Evolutionary conservation across 2,888 invertebrate species (phyloP).

Genomic region (Podotricha telesiphe): DNA sequence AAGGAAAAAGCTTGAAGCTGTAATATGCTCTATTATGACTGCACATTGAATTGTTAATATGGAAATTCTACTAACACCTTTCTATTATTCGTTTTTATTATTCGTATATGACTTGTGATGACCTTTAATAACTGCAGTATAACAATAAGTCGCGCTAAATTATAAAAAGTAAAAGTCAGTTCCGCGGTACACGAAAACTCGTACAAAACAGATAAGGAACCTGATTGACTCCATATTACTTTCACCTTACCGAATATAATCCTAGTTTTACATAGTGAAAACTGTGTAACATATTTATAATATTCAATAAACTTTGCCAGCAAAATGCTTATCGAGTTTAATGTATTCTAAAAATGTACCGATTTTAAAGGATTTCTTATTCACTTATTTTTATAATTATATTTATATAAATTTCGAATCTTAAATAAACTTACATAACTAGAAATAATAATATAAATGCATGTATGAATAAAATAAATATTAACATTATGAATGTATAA

Average conservation of each 20-base stretch:
- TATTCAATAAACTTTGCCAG: too few species aligned
- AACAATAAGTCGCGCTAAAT: constrained; percentile 15
- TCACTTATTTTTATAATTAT: too few species aligned
- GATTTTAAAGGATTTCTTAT: too few species aligned
- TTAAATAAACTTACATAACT: too few species aligned
- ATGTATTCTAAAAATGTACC: too few species aligned
- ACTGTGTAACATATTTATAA: too few species aligned
- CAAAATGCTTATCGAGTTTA: too few species aligned
- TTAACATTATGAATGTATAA: neutral
- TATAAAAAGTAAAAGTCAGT: constrained; percentile 33
- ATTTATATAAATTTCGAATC: too few species aligned
- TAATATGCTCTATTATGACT: neutral
- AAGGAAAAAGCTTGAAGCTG: too few species aligned
- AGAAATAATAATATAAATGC: too few species aligned
- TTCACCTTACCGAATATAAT: constrained; percentile 24
- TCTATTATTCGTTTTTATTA: constrained; percentile 3
- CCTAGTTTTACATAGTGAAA: constrained; percentile 16
- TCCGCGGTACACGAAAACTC: constrained; percentile 15
- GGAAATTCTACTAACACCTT: neutral
- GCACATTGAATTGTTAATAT: too few species aligned
- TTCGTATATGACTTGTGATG: neutral
- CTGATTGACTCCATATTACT: constrained; percentile 21
- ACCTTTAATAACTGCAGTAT: constrained; percentile 11
- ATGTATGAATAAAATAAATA: neutral
- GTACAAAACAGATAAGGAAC: constrained; percentile 26